Base-by-base conservation (phyloP, 2,113 vertebrate species). In the Trichechus manatus region DNA sequence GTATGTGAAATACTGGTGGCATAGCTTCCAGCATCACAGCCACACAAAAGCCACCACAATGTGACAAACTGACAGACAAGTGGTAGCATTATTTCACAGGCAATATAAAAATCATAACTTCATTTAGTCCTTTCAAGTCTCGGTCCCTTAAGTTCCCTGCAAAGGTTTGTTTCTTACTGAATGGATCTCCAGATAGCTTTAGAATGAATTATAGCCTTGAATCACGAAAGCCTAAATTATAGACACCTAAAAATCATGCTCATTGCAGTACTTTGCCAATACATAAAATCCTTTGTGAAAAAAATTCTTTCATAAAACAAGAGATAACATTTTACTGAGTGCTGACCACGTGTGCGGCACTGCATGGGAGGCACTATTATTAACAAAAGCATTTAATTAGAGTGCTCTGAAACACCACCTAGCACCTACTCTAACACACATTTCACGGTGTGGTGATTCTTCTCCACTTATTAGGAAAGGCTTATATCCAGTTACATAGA, bases 131-230 rank as follows among this genome's bases (percentile, higher is more conserved):
- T 96, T 87, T 95, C 47, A 95, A 95, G 87, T 68, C 79, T 96
- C 42, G 50, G 75, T 89, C 36, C 39, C 11, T 94, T 84, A 89
- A 93, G 29, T 92, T 92, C 87, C 83, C 85, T 92, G 79, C 53
- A 91, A 44, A 96, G 61, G 44, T 42, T 95, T 87, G 87, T 94
- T 96, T 92, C 75, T 85, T 61, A 64, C 68, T 79, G 56, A 95
- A 95, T 59, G 42, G 44, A 53, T 91, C 78, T 96, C 78, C 61
- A 86, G 94, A 79, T 89, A 87, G 36, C 75, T 89, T 96, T 92
- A 87, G 88, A 94, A 94, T 82, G 85, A 94, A 94, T 82, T 93
- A 96, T 5, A 97, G 36, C 66, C 63, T 92, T 91, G 44, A 90
- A 59, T 95, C 47, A 77, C 29, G 44, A 86, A 94, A 86, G 92